Evolutionary conservation across 1,140 invertebrate genomes (phyloP), one percentile per base, ranked within the genome.

Genomic region (Danaus plexippus): DNA sequence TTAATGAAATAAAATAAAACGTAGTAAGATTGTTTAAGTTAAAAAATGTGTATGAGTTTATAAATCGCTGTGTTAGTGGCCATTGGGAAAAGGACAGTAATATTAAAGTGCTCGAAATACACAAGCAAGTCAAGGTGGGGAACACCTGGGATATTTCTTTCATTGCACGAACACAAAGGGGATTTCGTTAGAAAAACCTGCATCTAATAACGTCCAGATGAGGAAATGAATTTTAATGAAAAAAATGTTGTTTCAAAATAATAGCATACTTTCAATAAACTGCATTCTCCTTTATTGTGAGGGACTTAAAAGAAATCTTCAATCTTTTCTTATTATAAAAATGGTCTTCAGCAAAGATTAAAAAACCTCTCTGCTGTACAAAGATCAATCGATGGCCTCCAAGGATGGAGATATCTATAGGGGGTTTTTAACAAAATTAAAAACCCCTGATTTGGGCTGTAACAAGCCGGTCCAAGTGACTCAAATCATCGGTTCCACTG

Each of bases 401-500:
- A 62, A 71, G 67, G 70, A 73, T 71, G 61, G 60, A 46, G 62
- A 58, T 66, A 64, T 67, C 59, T 59, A 59, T 67, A 45, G 42
- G 54, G 54, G 68, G 61, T 76, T 77, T 76, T 76, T 74, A 79
- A 79, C 71, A 54, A 75, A 80, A 77, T 84, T 84, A 77, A 79
- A 77, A 76, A 66, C 66, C 64, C 68, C 62, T 69, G 75, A 75
- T 79, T 73, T 64, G 59, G 53, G 54, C 57, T 44, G 59, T 66
- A 69, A 70, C 64, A 66, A 69, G 56, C 52, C 49, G 53, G 49
- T 58, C 64, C 58, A 57, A 68, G 74, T 73, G 66, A 61, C 62
- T 72, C 71, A 67, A 85, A 75, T 85, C 79, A 85, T 85, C 73
- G 73, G 73, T 61, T 76, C 77, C 61, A 63, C 69, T 84, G 80